These are phyloP conservation scores for Plodia interpunctella DNA, from an alignment of 1,140 invertebrate genomes.

Conservation along the genomic window DNA sequence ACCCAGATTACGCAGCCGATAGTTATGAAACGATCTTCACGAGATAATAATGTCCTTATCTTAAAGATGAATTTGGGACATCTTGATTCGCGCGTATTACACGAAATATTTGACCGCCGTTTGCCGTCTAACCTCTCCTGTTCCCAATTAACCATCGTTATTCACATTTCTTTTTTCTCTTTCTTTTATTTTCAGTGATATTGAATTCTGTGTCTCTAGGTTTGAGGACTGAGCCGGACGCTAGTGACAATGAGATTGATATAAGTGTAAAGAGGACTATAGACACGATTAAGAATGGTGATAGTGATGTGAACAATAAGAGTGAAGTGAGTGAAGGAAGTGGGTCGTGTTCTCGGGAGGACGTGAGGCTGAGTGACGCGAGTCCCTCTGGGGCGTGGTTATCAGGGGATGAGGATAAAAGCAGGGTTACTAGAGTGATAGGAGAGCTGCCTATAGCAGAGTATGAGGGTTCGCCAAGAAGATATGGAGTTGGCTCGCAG, in stretches of 20 bases:
- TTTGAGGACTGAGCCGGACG: constrained; percentile 73
- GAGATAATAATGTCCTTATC: too few relatives aligned
- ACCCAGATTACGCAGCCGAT: too few relatives aligned
- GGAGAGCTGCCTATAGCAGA: constrained; percentile 93
- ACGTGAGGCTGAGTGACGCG: constrained; percentile 49
- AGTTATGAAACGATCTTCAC: too few relatives aligned
- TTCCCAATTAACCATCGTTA: constrained; percentile 26
- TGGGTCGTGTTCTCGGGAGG: constrained; percentile 56
- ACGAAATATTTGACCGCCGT: too few relatives aligned
- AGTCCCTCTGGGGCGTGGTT: constrained; percentile 58
- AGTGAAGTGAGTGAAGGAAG: constrained; percentile 58
- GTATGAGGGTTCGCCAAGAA: constrained; percentile 92
- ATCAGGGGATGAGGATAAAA: constrained; percentile 74
- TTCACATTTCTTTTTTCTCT: constrained; percentile 56
- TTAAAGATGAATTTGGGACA: too few relatives aligned
- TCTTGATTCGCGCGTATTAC: too few relatives aligned
- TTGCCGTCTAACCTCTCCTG: background rate
- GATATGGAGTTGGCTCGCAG: constrained; percentile 83
- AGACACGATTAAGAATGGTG: constrained; percentile 73
- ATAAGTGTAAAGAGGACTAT: constrained; percentile 73
- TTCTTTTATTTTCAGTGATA: constrained; percentile 75
- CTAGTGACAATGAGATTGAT: constrained; percentile 74
- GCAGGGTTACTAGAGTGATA: constrained; percentile 87
- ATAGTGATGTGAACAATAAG: constrained; percentile 68
- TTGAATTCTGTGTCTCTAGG: constrained; percentile 76